Evolutionary conservation across 1,140 invertebrate species (phyloP).

Genomic region (Leptestheria dahalacensis): DNA sequence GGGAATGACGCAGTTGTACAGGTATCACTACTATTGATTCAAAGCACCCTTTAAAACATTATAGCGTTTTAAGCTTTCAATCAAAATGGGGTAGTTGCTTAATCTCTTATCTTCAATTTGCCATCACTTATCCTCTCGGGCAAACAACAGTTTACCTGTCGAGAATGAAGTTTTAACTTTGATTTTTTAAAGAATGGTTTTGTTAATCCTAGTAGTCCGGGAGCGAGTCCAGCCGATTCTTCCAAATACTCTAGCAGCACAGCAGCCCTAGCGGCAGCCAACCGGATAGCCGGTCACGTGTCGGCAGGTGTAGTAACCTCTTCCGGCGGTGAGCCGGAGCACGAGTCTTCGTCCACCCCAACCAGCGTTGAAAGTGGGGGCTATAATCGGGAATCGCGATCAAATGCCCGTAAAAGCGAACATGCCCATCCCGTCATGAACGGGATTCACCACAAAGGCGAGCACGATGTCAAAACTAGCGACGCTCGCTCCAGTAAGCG

Average conservation of each 20-base stretch:
- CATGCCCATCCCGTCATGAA: slow-evolving; percentile 2
- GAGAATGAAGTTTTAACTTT: too few relatives aligned
- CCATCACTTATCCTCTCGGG: too few relatives aligned
- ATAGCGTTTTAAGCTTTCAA: too few relatives aligned
- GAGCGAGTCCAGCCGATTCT: slow-evolving; percentile 4
- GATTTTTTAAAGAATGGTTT: neutral
- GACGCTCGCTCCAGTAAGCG: neutral
- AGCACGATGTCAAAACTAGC: slow-evolving; percentile 7
- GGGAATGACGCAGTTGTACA: slow-evolving; percentile 21
- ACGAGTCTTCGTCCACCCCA: slow-evolving; percentile 8
- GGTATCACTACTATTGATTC: slow-evolving; percentile 29
- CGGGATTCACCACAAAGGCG: slow-evolving; percentile 3
- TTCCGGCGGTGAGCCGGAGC: slow-evolving; percentile 10
- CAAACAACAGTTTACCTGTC: too few relatives aligned
- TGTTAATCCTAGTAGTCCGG: slow-evolving; percentile 3
- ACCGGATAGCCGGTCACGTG: slow-evolving; percentile 5
- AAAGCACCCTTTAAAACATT: too few relatives aligned
- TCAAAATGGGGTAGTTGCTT: too few relatives aligned
- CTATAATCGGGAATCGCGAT: slow-evolving; percentile 6
- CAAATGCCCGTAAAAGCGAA: slow-evolving; percentile 7
- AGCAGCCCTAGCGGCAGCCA: neutral
- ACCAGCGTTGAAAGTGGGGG: slow-evolving; percentile 11
- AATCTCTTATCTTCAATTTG: too few relatives aligned
- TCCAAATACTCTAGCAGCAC: slow-evolving; percentile 8
- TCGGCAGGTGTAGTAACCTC: neutral